Percentiles rank a stretch among this genome's conserved stretches.
phyloP scores from a whole-genome alignment of 2,888 invertebrate genomes.

The Eremobia ochroleuca region DNA sequence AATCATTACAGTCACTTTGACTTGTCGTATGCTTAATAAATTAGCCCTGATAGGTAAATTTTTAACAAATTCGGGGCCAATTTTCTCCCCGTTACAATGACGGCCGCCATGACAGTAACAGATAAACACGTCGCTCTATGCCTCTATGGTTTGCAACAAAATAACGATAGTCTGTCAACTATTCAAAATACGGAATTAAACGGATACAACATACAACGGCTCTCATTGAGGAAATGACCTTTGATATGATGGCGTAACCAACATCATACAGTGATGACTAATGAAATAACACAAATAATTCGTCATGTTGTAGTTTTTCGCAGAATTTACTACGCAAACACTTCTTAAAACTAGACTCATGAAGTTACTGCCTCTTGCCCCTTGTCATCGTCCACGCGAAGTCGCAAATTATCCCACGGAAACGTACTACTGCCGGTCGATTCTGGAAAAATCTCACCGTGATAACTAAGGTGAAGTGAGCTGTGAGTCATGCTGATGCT shows the following conservation, averaged over 20 bases:
- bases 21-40: no score
- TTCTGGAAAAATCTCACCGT: no score
- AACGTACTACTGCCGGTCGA: no score
- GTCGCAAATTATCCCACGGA: background rate
- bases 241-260: constrained; percentile 45
- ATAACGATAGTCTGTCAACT: constrained; percentile 14
- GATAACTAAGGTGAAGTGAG: no score
- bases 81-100: no score
- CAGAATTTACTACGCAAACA: constrained; percentile 31
- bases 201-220: constrained; percentile 28
- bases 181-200: constrained; percentile 8
- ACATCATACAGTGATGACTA: constrained; percentile 44
- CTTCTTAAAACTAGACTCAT: background rate
- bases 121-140: constrained; percentile 21
- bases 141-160: constrained; percentile 28
- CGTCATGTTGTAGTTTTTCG: constrained; percentile 42
- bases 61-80: background rate
- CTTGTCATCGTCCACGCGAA: background rate
- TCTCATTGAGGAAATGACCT: constrained; percentile 45
- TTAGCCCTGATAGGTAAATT: no score
- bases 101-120: constrained; percentile 8
- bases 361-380: background rate
- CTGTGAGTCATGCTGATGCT: no score
- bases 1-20: no score
- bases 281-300: constrained; percentile 43